Percentiles rank a stretch among this genome's conserved stretches.
Evolutionary conservation across 2,888 invertebrate genomes (phyloP).

Genomic region (Hydrotaea diabolus): DNA sequence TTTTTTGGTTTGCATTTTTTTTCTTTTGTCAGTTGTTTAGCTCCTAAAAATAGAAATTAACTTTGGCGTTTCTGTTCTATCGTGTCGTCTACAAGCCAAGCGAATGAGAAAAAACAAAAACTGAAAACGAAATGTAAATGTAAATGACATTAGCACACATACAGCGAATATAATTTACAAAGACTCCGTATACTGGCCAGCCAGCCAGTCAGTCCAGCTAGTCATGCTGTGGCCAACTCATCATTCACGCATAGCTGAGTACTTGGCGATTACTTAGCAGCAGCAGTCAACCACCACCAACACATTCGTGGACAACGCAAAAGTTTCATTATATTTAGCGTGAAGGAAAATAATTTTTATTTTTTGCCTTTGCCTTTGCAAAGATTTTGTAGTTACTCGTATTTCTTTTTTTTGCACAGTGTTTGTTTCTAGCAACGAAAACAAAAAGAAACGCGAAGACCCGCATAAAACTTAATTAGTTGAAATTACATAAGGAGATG

Average conservation of each 20-base stretch:
- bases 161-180: background rate
- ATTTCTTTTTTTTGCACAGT: background rate
- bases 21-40: too few relatives aligned
- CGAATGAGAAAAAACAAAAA: background rate
- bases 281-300: background rate
- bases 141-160: conserved; percentile 45
- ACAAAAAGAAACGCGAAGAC: background rate
- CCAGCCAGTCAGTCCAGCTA: too few relatives aligned
- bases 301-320: background rate
- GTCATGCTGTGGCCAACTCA: background rate
- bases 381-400: conserved; percentile 24
- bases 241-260: conserved; percentile 47
- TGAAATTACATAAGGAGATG: conserved; percentile 44
- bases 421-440: background rate
- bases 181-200: background rate
- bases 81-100: background rate
- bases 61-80: background rate
- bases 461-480: conserved; percentile 48
- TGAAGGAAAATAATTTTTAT: background rate
- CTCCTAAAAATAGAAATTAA: conserved; percentile 17
- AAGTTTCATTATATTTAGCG: conserved; percentile 34
- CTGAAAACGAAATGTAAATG: background rate
- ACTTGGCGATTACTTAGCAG: background rate
- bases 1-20: too few relatives aligned
- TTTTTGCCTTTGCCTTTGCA: background rate